These are phyloP conservation scores for Sylvicola fuscatus DNA, from an alignment of 2,888 invertebrate species.

Conservation along the genomic window DNA sequence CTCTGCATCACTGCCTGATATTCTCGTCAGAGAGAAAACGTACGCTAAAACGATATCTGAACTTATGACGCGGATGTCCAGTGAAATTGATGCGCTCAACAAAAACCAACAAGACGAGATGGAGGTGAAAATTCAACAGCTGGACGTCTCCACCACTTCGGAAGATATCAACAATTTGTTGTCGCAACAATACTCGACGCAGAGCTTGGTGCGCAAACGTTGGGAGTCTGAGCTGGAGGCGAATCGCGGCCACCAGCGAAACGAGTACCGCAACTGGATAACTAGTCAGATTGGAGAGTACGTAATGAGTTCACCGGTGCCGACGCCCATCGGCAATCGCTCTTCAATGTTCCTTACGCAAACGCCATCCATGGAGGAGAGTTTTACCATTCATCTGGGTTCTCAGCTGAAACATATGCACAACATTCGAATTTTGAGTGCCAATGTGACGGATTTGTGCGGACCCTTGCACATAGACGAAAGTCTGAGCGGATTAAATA, in stretches of 20 bases:
- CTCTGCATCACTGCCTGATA: slow-evolving; percentile 69
- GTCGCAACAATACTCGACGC: slow-evolving; percentile 60
- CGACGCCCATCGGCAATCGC: slow-evolving; percentile 21
- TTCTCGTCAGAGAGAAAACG: slow-evolving; percentile 70
- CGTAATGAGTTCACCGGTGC: slow-evolving; percentile 17
- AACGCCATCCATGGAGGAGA: slow-evolving; percentile 55
- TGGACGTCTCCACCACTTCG: slow-evolving; percentile 50
- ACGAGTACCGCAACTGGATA: slow-evolving; percentile 78
- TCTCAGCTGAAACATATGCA: slow-evolving; percentile 98
- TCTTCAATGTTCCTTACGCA: slow-evolving; percentile 26
- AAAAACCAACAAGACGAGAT: slow-evolving; percentile 74
- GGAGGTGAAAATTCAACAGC: slow-evolving; percentile 60
- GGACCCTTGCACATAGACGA: slow-evolving; percentile 29
- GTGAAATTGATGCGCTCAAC: slow-evolving; percentile 46
- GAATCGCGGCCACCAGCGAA: slow-evolving; percentile 61
- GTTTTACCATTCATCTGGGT: slow-evolving; percentile 93
- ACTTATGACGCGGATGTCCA: slow-evolving; percentile 49
- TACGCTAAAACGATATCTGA: slow-evolving; percentile 64
- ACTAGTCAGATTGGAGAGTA: slow-evolving; percentile 27
- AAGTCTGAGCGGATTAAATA: slow-evolving; percentile 45
- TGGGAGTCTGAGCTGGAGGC: slow-evolving; percentile 74
- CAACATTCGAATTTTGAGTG: slow-evolving; percentile 80
- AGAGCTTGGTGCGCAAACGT: slow-evolving; percentile 63
- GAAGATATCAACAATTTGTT: slow-evolving; percentile 64
- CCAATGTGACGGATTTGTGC: slow-evolving; percentile 66